phyloP scores from a whole-genome alignment of 2,888 invertebrate species.

The Pachycephus smyrnensis region DNA sequence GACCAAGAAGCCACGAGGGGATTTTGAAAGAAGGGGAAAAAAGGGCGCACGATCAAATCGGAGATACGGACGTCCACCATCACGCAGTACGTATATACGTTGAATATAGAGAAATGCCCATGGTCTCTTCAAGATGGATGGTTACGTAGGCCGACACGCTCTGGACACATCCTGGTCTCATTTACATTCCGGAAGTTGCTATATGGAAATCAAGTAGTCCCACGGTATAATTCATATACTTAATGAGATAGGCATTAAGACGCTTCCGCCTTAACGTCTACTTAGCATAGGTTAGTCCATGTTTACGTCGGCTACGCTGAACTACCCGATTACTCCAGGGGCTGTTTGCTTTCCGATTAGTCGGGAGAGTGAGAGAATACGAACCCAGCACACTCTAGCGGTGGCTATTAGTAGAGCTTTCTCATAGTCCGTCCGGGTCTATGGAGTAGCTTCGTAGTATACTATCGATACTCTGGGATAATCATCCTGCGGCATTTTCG shows the following conservation, averaged over 20 bases:
- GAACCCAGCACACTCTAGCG: neutral
- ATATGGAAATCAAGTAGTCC: constrained; percentile 16
- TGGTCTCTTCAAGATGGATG: neutral
- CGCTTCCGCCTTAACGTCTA: constrained; percentile 1
- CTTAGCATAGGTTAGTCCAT: neutral
- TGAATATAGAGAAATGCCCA: neutral
- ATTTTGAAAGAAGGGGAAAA: neutral
- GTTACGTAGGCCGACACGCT: neutral
- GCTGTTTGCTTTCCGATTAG: constrained; percentile 6
- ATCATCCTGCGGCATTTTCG: neutral
- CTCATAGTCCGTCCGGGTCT: neutral
- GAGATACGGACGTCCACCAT: neutral
- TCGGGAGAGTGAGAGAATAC: neutral
- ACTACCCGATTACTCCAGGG: neutral
- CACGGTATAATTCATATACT: constrained; percentile 21
- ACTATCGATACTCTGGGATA: neutral
- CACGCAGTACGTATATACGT: neutral
- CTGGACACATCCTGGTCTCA: constrained; percentile 1
- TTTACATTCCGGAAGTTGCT: constrained; percentile 20
- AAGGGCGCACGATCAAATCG: neutral
- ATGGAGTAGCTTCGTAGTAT: neutral
- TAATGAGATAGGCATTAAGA: constrained; percentile 18
- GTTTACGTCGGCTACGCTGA: constrained; percentile 2
- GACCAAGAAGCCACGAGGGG: constrained; percentile 18
- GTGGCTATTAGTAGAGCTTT: neutral